These are phyloP conservation scores for Neoarius graeffei DNA, from an alignment of 2,113 vertebrate genomes.

Conservation along the genomic window DNA sequence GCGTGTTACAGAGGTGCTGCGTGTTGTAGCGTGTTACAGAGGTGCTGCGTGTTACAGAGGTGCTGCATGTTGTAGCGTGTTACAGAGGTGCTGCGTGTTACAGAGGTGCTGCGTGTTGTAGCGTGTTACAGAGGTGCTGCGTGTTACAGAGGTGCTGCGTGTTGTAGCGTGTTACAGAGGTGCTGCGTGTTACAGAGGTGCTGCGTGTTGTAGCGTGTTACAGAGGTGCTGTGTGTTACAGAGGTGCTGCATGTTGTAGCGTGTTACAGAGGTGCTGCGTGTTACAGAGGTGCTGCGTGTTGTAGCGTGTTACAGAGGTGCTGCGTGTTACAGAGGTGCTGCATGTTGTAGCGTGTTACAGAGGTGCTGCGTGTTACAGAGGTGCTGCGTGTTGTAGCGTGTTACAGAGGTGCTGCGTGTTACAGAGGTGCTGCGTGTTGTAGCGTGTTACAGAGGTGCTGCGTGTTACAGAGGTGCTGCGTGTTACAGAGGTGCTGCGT, in stretches of 20 bases:
- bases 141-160: background rate
- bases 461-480: background rate
- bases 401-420: background rate
- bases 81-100: too few species aligned
- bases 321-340: too few species aligned
- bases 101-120: background rate
- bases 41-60: too few species aligned
- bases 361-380: background rate
- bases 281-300: too few species aligned
- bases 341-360: background rate
- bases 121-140: background rate
- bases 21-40: too few species aligned
- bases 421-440: background rate
- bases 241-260: background rate
- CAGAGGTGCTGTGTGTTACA: background rate
- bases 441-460: too few species aligned
- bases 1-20: background rate
- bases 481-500: background rate
- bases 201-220: background rate
- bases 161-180: background rate
- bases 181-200: background rate
- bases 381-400: background rate
- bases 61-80: background rate
- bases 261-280: too few species aligned
- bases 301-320: too few species aligned